Evolutionary conservation across 2,113 vertebrate genomes (phyloP).

Genomic region (Erythrolamprus reginae): DNA sequence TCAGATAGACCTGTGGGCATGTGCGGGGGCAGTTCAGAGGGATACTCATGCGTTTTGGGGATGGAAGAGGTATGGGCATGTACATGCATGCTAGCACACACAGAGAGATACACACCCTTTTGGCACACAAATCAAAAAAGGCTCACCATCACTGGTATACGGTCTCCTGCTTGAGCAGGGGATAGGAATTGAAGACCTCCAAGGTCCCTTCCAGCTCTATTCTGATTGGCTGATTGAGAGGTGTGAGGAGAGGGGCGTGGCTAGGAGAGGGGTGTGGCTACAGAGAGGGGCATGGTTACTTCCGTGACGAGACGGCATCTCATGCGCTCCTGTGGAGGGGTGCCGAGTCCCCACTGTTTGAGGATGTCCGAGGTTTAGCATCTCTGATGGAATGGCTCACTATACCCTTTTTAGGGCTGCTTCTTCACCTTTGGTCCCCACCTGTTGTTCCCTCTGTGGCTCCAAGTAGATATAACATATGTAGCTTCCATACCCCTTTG

Average conservation of each 20-base stretch:
- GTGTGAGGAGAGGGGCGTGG: not conserved
- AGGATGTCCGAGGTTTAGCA: not conserved
- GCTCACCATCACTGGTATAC: not conserved
- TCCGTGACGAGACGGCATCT: too few relatives aligned
- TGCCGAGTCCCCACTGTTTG: too few relatives aligned
- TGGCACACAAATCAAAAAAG: too few relatives aligned
- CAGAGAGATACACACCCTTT: too few relatives aligned
- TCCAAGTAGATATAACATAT: not conserved
- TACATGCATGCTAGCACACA: too few relatives aligned
- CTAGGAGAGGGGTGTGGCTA: too few relatives aligned
- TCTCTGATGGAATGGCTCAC: not conserved
- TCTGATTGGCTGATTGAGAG: not conserved
- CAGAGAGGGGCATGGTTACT: too few relatives aligned
- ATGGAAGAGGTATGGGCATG: too few relatives aligned
- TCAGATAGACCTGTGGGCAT: too few relatives aligned
- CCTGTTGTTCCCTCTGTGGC: not conserved
- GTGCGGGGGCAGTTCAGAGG: too few relatives aligned
- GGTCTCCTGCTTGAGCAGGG: not conserved
- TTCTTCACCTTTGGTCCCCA: not conserved
- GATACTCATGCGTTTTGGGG: too few relatives aligned
- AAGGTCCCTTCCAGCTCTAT: not conserved
- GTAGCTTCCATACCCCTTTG: not conserved
- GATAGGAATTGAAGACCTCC: not conserved
- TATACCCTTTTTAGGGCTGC: not conserved
- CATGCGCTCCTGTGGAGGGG: too few relatives aligned